phyloP scores from a whole-genome alignment of 2,113 vertebrate species.

The Tachysurus vachellii region DNA sequence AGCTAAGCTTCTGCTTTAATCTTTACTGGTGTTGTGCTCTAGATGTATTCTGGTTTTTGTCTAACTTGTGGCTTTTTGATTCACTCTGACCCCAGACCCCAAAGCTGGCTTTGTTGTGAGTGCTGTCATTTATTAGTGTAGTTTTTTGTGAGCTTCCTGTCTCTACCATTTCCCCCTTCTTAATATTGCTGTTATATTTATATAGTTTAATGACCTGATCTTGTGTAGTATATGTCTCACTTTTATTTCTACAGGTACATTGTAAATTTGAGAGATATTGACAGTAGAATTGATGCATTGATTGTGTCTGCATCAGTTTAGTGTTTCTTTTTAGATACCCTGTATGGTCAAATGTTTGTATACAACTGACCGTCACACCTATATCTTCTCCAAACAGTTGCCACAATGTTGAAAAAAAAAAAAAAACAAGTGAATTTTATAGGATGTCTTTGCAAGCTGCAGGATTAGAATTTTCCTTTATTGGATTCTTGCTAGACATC shows the following conservation, averaged over 20 bases:
- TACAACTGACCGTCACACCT: neutral
- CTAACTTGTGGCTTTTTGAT: slow-evolving; percentile 44
- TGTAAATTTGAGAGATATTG: neutral
- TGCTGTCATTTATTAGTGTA: slow-evolving; percentile 26
- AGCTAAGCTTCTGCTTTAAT: slow-evolving; percentile 42
- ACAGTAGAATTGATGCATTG: neutral
- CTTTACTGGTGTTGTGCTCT: slow-evolving; percentile 22
- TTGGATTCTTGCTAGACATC: neutral
- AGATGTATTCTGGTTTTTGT: slow-evolving; percentile 33
- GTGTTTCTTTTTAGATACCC: neutral
- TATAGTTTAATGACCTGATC: slow-evolving; percentile 8
- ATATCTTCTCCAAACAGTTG: neutral
- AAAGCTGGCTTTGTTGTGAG: slow-evolving; percentile 36
- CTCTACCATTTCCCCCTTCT: neutral
- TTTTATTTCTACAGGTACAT: slow-evolving; percentile 2
- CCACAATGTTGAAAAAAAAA: neutral
- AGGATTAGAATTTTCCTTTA: neutral
- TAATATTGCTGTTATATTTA: slow-evolving; percentile 7
- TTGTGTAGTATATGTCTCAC: slow-evolving; percentile 21
- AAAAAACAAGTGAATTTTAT: neutral
- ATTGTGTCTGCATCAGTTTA: neutral
- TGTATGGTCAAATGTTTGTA: neutral
- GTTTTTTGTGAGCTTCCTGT: slow-evolving; percentile 18
- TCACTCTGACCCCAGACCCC: slow-evolving; percentile 25
- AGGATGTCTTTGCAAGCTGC: neutral